phyloP scores from a whole-genome alignment of 2,888 invertebrate species.

The Hymenopus coronatus region DNA sequence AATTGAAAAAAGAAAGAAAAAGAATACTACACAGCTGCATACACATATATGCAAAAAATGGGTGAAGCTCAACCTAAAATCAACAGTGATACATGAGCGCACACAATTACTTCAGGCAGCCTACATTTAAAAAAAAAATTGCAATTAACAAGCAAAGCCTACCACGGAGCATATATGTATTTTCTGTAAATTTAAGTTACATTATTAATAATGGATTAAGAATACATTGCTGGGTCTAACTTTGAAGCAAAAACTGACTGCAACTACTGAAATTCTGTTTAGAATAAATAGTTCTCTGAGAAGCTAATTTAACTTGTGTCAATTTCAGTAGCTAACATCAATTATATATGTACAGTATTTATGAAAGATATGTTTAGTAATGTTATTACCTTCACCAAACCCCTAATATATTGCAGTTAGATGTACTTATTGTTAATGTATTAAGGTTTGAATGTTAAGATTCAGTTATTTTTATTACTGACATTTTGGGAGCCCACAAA shows the following conservation, averaged over 20 bases:
- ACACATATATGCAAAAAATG: neutral
- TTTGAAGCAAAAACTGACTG: neutral
- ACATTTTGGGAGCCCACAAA: neutral
- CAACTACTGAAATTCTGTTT: neutral
- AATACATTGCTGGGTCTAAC: neutral
- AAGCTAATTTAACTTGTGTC: neutral
- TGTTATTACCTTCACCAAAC: neutral
- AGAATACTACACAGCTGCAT: neutral
- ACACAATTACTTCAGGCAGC: neutral
- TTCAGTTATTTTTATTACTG: neutral
- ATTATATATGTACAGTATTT: neutral
- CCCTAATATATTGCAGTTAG: neutral
- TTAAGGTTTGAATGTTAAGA: neutral
- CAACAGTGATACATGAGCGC: neutral
- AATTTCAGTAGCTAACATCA: neutral
- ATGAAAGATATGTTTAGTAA: neutral
- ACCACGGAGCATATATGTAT: neutral
- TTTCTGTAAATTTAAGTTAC: neutral
- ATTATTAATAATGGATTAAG: neutral
- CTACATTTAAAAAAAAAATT: neutral
- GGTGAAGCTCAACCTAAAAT: neutral
- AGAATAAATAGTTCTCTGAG: neutral
- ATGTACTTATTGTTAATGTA: neutral
- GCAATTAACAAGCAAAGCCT: neutral
- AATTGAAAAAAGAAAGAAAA: neutral